These are phyloP conservation scores for Pyrgilauda ruficollis DNA, from an alignment of 2,113 vertebrate genomes.

Conservation along the genomic window DNA sequence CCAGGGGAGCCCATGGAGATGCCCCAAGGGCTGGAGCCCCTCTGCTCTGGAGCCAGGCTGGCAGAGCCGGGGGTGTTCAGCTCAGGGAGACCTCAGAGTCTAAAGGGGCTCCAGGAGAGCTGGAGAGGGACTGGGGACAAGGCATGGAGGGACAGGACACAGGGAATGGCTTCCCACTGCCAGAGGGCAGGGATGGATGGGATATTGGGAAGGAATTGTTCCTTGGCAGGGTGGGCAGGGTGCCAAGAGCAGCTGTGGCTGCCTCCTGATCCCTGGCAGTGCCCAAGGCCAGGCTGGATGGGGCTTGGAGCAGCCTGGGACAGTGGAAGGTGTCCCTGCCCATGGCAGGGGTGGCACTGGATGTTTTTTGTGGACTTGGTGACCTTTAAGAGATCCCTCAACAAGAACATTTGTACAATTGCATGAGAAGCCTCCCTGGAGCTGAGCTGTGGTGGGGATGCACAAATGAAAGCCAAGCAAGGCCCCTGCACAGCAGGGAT, in stretches of 20 bases:
- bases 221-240: neutral
- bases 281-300: rapidly evolving
- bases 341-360: neutral
- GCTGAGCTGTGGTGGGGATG: rapidly evolving
- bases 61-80: neutral
- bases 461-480: neutral
- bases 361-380: neutral
- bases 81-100: neutral
- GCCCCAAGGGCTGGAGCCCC: neutral
- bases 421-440: neutral
- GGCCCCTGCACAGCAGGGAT: neutral
- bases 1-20: rapidly evolving
- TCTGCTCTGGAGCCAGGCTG: neutral
- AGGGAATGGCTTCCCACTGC: too few species aligned
- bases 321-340: neutral
- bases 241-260: neutral
- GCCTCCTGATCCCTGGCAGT: neutral
- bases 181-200: too few species aligned
- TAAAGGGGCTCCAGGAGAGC: too few species aligned
- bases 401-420: too few species aligned
- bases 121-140: too few species aligned
- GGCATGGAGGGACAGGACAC: too few species aligned
- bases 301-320: neutral
- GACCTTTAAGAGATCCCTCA: neutral
- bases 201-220: too few species aligned